Evolutionary conservation across 2,113 vertebrate genomes (phyloP), one percentile per base, ranked within the genome.

Genomic region (Sinocyclocheilus maitianheensis): DNA sequence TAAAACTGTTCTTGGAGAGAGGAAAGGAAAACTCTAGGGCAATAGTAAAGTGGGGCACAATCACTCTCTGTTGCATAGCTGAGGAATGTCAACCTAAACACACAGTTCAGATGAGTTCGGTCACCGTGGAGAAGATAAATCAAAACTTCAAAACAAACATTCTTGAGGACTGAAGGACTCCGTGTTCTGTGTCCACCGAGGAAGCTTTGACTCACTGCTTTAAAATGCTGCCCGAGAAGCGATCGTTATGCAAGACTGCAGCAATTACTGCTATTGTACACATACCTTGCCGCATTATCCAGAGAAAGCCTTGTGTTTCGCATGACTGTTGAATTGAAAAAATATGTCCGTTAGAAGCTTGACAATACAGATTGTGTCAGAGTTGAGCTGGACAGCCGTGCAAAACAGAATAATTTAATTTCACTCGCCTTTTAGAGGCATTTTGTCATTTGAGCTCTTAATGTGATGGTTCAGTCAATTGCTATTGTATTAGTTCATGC

Each of bases 1-100:
- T 26, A 26, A 62, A 79, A 79, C 74, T 60, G 51, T 77, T 78
- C 26, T 12, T 20, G 14, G 9, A 72, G 69, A 40, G 69, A 72
- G 40, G 11, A 60, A 37, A 55, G 4, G 18, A 58, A 22, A 58
- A 37, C 20, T 14, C 16, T 63, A 6, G 0, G 18, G 30, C 51
- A 24, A 9, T 22, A 40, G 30, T 60, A 79, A 63, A 80, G 37
- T 18, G 34, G 18, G 43, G 72, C 37, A 46, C 12, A 40, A 77
- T 55, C 85, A 22, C 90, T 62, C 40, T 78, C 34, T 76, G 40
- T 60, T 24, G 34, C 84, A 65, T 24, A 46, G 26, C 46, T 87
- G 74, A 77, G 88, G 87, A 89, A 91, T 87, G 82, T 87, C 46
- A 26, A 58, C 63, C 83, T 75, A 85, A 72, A 83, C 87, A 72